phyloP scores from a whole-genome alignment of 1,140 invertebrate species.

The Apis cerana region DNA sequence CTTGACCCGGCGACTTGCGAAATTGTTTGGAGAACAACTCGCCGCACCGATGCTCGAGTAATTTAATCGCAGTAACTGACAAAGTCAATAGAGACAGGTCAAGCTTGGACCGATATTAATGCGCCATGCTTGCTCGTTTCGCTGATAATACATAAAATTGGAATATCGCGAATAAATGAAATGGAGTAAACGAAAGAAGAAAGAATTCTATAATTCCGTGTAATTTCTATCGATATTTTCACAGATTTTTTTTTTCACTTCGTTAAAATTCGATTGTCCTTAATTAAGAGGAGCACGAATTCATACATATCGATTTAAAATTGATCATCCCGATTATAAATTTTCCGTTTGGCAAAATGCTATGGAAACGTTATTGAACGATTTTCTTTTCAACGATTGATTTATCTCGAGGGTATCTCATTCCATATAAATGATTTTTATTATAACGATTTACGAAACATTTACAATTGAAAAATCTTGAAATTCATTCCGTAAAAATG shows the following conservation, averaged over 20 bases:
- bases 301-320: background rate
- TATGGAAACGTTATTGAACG: too few species aligned
- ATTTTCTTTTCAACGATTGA: background rate
- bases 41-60: constrained; percentile 10
- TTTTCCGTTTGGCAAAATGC: too few species aligned
- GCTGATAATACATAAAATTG: constrained; percentile 12
- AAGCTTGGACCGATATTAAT: constrained; percentile 28
- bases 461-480: too few species aligned
- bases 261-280: background rate
- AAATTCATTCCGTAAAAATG: too few species aligned
- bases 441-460: too few species aligned
- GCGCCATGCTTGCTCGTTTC: background rate
- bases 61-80: constrained; percentile 32
- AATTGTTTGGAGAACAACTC: constrained; percentile 28
- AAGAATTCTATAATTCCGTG: too few species aligned
- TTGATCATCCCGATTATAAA: background rate
- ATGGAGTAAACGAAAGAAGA: background rate
- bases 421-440: too few species aligned
- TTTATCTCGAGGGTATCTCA: too few species aligned
- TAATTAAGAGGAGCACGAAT: background rate
- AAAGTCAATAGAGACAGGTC: constrained; percentile 38
- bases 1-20: constrained; percentile 31
- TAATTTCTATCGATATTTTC: background rate
- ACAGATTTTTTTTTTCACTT: background rate
- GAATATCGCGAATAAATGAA: background rate